These are phyloP conservation scores for Eira barbara DNA, from an alignment of 2,113 vertebrate species.

Conservation along the genomic window DNA sequence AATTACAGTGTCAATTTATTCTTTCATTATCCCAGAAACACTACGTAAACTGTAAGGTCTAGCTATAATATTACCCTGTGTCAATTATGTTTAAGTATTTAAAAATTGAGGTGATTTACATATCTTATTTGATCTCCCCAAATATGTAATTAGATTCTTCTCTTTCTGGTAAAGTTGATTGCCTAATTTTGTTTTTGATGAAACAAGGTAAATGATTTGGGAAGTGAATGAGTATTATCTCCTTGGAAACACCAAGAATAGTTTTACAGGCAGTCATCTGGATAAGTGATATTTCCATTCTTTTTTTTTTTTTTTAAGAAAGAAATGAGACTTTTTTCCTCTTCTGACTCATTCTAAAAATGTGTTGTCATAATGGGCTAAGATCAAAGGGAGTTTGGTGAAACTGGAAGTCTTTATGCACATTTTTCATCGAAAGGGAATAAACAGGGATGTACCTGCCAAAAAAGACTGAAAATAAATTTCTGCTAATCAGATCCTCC, in stretches of 20 bases:
- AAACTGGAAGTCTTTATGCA: constrained; percentile 28
- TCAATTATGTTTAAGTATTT: constrained; percentile 39
- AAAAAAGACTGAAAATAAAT: neutral
- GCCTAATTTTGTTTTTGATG: constrained; percentile 7
- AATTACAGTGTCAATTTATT: constrained; percentile 34
- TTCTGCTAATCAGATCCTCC: neutral
- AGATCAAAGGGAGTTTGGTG: neutral
- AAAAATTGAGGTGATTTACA: neutral
- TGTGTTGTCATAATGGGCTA: neutral
- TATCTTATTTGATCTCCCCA: constrained; percentile 23
- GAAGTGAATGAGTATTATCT: neutral
- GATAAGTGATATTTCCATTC: constrained; percentile 8
- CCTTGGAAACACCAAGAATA: neutral
- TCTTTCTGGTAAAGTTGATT: constrained; percentile 10
- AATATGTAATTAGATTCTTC: constrained; percentile 42
- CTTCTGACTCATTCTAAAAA: constrained; percentile 31
- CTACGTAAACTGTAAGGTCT: neutral
- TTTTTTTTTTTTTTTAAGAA: constrained; percentile 3
- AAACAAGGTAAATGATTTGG: neutral
- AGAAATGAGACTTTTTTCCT: neutral
- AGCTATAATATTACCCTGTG: neutral
- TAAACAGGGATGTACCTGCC: neutral
- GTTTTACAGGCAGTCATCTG: neutral
- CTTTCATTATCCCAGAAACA: constrained; percentile 31
- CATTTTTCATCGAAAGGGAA: constrained; percentile 14